A percentile compares a stretch with the other conserved stretches of the same genome.
These are phyloP conservation scores for Tenualosa thibaudeaui DNA, from an alignment of 2,797 vertebrate genomes.

Conservation along the genomic window DNA sequence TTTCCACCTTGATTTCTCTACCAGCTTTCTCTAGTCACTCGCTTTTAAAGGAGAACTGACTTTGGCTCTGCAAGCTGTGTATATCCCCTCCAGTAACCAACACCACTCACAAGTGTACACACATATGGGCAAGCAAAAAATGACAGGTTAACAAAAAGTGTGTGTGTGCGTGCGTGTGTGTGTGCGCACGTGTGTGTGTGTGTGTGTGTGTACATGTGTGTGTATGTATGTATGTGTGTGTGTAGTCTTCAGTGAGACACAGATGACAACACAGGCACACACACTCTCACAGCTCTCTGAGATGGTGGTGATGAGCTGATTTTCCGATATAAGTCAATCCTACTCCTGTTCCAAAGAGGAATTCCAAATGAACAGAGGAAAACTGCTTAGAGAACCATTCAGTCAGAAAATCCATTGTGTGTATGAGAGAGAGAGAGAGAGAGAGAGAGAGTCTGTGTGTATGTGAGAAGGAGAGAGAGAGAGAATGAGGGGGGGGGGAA, in stretches of 20 bases:
- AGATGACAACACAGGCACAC: slow-evolving; percentile 1
- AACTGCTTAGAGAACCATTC: not conserved
- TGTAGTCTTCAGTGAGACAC: not conserved
- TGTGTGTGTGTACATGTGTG: not conserved
- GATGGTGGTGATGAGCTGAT: slow-evolving; percentile 20
- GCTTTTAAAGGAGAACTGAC: not conserved
- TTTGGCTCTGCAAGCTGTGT: not conserved
- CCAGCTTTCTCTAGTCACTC: not conserved
- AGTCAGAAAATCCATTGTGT: not conserved
- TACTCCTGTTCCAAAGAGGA: not conserved
- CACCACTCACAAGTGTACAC: not conserved
- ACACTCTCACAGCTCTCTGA: not conserved
- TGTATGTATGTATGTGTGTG: not conserved
- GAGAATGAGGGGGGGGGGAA: not conserved
- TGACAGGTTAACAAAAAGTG: not conserved
- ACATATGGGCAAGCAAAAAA: not conserved
- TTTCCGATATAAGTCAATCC: slow-evolving; percentile 21
- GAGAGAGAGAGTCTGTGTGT: not conserved
- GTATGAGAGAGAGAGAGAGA: not conserved
- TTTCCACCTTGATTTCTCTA: not conserved
- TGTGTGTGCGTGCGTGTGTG: not conserved
- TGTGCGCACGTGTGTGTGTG: not conserved
- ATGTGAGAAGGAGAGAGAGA: not conserved
- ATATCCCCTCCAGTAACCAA: not conserved
- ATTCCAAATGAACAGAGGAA: not conserved